Conservation (phyloP, 2,797 vertebrate species). For the Betta splendens region DNA sequence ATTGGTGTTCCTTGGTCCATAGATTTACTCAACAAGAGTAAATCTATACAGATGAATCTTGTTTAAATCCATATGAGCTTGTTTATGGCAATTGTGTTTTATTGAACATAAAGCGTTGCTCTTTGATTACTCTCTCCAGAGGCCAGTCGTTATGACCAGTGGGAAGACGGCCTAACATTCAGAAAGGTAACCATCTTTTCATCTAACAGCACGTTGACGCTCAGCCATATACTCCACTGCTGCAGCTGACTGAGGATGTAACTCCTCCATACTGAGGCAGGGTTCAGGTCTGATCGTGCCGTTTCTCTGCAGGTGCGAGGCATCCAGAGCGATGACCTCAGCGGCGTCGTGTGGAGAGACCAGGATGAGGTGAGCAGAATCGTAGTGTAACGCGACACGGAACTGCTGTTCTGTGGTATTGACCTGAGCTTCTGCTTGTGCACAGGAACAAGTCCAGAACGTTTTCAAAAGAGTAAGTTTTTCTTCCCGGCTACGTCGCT, state of each 20-base stretch:
- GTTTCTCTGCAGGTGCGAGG: constrained; percentile 61
- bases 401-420: background rate
- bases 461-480: constrained; percentile 83
- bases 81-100: no score
- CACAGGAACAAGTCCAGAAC: constrained; percentile 80
- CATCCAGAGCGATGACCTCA: constrained; percentile 59
- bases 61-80: no score
- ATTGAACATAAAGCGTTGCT: no score
- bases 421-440: constrained; percentile 8
- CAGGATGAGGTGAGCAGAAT: constrained; percentile 68
- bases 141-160: constrained; percentile 51
- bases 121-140: constrained; percentile 53
- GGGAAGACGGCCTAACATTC: constrained; percentile 55
- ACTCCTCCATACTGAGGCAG: no score
- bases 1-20: no score
- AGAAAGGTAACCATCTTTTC: constrained; percentile 58
- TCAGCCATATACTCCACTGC: no score
- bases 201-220: background rate
- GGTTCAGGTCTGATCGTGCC: background rate
- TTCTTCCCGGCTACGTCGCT: fast-evolving
- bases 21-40: no score
- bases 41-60: no score
- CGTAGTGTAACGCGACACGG: background rate
- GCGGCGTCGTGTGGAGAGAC: constrained; percentile 64
- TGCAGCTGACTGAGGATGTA: no score